Conservation (phyloP, 2,888 invertebrate species). For the Callosobruchus maculatus region DNA sequence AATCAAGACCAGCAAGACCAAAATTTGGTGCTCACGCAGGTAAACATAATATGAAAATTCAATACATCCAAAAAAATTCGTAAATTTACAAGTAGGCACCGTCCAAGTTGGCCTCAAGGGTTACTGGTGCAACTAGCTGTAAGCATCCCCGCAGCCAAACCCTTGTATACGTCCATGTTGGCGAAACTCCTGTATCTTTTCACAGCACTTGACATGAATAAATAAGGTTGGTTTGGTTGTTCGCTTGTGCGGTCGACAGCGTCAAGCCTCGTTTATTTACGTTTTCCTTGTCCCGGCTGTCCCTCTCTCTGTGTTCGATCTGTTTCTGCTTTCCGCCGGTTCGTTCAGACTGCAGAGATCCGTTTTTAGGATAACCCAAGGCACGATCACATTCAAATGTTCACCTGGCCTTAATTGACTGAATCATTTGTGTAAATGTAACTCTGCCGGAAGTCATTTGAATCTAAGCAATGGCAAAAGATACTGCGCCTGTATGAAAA, state of each 20-base stretch:
- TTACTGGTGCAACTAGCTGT: too few species aligned
- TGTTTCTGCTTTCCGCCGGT: background rate
- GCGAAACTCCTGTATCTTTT: slow-evolving; percentile 21
- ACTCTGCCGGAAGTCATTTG: too few species aligned
- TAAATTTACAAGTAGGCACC: too few species aligned
- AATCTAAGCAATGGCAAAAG: too few species aligned
- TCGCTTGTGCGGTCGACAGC: slow-evolving; percentile 14
- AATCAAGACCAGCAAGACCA: too few species aligned
- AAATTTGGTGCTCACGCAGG: too few species aligned
- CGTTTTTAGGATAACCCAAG: background rate
- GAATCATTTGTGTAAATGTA: background rate
- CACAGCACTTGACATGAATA: slow-evolving; percentile 18
- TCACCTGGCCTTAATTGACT: background rate
- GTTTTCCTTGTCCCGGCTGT: slow-evolving; percentile 5
- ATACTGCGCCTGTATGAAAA: too few species aligned
- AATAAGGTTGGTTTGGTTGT: slow-evolving; percentile 9
- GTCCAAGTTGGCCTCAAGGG: too few species aligned
- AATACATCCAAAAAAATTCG: too few species aligned
- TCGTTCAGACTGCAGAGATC: background rate
- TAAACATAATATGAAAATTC: too few species aligned
- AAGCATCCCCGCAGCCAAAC: too few species aligned
- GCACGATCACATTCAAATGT: background rate
- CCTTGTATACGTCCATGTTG: background rate
- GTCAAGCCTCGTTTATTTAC: slow-evolving; percentile 11
- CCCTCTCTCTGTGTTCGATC: background rate